Evolutionary conservation across 2,797 vertebrate genomes (phyloP), one percentile per base, ranked within the genome.

Genomic region (Hoplostethus mediterraneus): DNA sequence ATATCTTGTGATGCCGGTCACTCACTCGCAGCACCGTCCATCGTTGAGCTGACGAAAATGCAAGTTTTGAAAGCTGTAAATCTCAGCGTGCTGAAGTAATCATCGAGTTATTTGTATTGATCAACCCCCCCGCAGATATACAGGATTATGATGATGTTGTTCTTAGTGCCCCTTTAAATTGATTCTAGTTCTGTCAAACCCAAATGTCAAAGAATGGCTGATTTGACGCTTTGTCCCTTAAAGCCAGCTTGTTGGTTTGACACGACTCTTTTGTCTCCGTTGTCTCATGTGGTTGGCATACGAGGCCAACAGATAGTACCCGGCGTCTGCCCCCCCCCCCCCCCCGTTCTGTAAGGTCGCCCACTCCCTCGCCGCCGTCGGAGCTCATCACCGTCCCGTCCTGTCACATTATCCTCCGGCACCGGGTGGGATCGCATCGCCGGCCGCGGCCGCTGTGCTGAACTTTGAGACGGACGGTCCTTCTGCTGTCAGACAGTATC

Each of bases 401-500:
- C 71, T 77, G 90, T 92, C 87, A 90, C 85, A 79, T 87, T 84
- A 88, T 79, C 83, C 33, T 54, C 53, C 75, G 55, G 60, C n/a
- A 30, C 40, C 4, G 77, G 62, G 83, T 36, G 40, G 64, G 48
- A 71, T 40, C 52, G 60, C 60, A 57, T 51, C 69, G 1, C 73
- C n/a, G 3, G 45, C 48, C 47, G 71, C n/a, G n/a, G n/a, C 70
- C 6, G 73, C 77, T 0, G 73, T 6, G 79, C 73, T 75, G 84
- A 87, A 82, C 87, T 85, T 67, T 75, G 73, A 84, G 82, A 82
- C 36, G 77, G 88, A 84, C 81, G 49, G 85, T 78, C 84, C 82
- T 88, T 86, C 90, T 89, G 89, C 87, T 89, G 86, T 90, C 91
- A 90, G 80, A 89, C 84, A 83, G 78, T 40, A 87, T 91, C 87